Evolutionary conservation across 2,113 vertebrate species (phyloP).

Genomic region (Gobiocypris rarus): DNA sequence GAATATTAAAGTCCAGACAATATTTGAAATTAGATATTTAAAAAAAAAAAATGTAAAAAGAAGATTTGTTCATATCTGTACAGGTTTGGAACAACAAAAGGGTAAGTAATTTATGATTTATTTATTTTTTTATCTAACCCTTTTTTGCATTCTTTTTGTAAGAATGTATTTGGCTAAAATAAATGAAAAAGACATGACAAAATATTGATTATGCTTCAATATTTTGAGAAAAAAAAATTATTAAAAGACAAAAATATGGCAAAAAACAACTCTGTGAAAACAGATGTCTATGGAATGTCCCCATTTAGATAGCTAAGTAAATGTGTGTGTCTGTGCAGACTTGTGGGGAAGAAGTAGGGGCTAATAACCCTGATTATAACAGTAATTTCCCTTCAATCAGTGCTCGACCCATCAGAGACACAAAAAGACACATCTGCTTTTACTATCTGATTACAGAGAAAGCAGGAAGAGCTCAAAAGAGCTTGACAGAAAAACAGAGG

Average conservation of each 20-base stretch:
- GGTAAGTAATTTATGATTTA: too few species aligned
- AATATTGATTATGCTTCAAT: too few species aligned
- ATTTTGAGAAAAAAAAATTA: too few species aligned
- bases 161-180: too few species aligned
- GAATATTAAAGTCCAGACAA: background rate
- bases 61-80: too few species aligned
- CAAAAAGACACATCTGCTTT: constrained; percentile 39
- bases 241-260: background rate
- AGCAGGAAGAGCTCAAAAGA: background rate
- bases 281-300: background rate
- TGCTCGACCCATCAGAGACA: constrained; percentile 2
- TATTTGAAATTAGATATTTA: background rate
- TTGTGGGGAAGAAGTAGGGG: background rate
- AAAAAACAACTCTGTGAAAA: background rate
- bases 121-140: too few species aligned
- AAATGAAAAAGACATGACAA: too few species aligned
- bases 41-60: too few species aligned
- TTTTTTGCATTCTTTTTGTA: too few species aligned
- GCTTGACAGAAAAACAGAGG: constrained; percentile 41
- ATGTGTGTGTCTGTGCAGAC: background rate
- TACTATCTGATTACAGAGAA: constrained; percentile 40
- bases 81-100: too few species aligned
- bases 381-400: constrained; percentile 55
- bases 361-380: constrained; percentile 51
- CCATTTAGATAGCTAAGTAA: background rate